These are phyloP conservation scores for Epizoanthus stellaris DNA, from an alignment of 92 coral and sea anemone species.

Conservation along the genomic window DNA sequence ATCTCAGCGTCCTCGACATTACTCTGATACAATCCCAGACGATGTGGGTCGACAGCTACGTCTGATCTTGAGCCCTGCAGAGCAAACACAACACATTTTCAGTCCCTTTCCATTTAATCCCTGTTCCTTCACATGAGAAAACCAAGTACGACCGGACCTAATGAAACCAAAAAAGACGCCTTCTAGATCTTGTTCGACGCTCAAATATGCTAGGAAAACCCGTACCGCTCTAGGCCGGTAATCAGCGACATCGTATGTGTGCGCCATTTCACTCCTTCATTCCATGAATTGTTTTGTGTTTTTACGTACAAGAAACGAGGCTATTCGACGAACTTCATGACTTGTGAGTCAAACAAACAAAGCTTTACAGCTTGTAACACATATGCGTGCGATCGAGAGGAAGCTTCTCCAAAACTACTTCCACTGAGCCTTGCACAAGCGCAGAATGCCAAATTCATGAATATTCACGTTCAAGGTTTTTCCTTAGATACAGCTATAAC, in stretches of 20 bases:
- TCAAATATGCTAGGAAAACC: no score
- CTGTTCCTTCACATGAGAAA: background rate
- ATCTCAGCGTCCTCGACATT: slow-evolving; percentile 78
- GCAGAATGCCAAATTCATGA: slow-evolving; percentile 9
- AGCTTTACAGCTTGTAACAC: background rate
- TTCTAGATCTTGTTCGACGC: background rate
- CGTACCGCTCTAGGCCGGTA: slow-evolving; percentile 35
- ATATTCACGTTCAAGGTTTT: background rate
- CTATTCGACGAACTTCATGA: slow-evolving; percentile 1
- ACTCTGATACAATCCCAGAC: slow-evolving; percentile 66
- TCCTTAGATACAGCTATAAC: slow-evolving; percentile 7
- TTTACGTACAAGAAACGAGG: background rate
- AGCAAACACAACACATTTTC: background rate
- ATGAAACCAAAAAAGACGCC: background rate
- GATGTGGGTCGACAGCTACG: slow-evolving; percentile 75
- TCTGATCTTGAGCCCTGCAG: slow-evolving; percentile 68
- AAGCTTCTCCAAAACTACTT: background rate
- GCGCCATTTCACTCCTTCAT: slow-evolving; percentile 24
- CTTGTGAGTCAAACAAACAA: slow-evolving; percentile 25
- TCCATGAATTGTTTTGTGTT: background rate
- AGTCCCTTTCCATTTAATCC: background rate
- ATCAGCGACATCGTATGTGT: slow-evolving; percentile 15
- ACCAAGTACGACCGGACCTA: background rate
- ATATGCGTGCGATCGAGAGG: background rate
- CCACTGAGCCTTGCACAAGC: slow-evolving; percentile 8